These are phyloP conservation scores for Norana najaformis DNA, from an alignment of 2,888 invertebrate species.

Conservation along the genomic window DNA sequence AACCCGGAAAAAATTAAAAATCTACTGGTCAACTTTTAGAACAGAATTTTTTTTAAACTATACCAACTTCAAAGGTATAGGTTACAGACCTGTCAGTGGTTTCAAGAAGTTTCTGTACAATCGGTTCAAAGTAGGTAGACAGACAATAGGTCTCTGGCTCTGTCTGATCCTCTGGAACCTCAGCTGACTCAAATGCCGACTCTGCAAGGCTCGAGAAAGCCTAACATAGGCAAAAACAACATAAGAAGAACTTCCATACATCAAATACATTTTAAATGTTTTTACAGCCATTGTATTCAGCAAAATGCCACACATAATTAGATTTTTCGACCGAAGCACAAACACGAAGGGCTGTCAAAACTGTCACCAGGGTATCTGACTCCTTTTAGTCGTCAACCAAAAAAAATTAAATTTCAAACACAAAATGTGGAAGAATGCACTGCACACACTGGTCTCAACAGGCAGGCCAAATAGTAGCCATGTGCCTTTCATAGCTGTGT, in stretches of 20 bases:
- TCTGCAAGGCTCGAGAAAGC: conserved; percentile 93
- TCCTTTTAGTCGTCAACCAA: too few relatives aligned
- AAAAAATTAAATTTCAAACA: too few relatives aligned
- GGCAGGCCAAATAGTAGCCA: too few relatives aligned
- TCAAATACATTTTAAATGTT: not conserved
- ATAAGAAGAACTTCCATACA: not conserved
- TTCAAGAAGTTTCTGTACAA: conserved; percentile 85
- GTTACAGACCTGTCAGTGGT: conserved; percentile 57
- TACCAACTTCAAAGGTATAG: not conserved
- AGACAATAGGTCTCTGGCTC: conserved; percentile 87
- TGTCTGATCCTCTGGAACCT: conserved; percentile 65
- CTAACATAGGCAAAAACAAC: conserved; percentile 51
- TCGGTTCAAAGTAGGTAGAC: conserved; percentile 89
- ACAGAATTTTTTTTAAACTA: too few relatives aligned
- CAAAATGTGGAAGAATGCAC: too few relatives aligned
- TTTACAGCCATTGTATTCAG: not conserved
- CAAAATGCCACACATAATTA: too few relatives aligned
- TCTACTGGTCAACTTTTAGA: too few relatives aligned
- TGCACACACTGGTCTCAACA: too few relatives aligned
- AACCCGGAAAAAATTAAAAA: too few relatives aligned
- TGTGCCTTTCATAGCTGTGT: not conserved
- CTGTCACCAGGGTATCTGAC: too few relatives aligned
- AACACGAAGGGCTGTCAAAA: too few relatives aligned
- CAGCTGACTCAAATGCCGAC: conserved; percentile 89
- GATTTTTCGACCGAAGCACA: too few relatives aligned